Evolutionary conservation across 2,113 vertebrate genomes (phyloP), one percentile per base, ranked within the genome.

Genomic region (Phalacrocorax carbo): DNA sequence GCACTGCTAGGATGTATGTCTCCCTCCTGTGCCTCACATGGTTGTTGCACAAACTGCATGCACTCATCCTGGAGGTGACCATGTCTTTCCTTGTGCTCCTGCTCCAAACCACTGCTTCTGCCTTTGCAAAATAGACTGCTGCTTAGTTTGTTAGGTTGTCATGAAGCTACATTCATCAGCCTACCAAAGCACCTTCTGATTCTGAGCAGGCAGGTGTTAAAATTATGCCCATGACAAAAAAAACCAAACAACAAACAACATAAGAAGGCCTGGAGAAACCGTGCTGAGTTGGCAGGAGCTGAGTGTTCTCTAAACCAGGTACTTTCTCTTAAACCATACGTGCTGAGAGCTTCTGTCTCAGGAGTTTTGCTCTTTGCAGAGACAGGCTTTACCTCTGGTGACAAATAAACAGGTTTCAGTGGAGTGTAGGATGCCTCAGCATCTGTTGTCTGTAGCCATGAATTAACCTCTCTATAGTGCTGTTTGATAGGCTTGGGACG

Each of bases 371-470:
- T 34, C 51, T 94, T 80, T 78, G 51, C 14, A 48, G 15, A 84
- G 72, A 64, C 16, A 79, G 44, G 32, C 38, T 87, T 84, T 71
- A 85, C 15, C 29, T 90, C 60, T 68, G 20, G n/a, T 90, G 64
- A 89, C n/a, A 94, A 89, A 73, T 23, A 82, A 93, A 40, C 7
- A 61, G 27, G 30, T 19, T 86, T 86, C 40, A 38, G 29, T 42
- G 57, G 29, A 76, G 44, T 38, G n/a, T 34, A 86, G 46, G 29
- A 19, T 75, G 29, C 34, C 5, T 82, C 57, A 76, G 48, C 89
- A 87, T 81, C 83, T 95, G 76, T 49, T 93, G 48, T 44, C 65
- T 82, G 36, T 48, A 94, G 38, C 69, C 46, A 51, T 40, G 84
- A 94, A 76, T 86, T 96, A 82, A 75, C n/a, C 87, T 93, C 73